Percentiles rank a stretch among this genome's conserved stretches.
phyloP scores from a whole-genome alignment of 2,797 vertebrate species.

The Bradypus variegatus region DNA sequence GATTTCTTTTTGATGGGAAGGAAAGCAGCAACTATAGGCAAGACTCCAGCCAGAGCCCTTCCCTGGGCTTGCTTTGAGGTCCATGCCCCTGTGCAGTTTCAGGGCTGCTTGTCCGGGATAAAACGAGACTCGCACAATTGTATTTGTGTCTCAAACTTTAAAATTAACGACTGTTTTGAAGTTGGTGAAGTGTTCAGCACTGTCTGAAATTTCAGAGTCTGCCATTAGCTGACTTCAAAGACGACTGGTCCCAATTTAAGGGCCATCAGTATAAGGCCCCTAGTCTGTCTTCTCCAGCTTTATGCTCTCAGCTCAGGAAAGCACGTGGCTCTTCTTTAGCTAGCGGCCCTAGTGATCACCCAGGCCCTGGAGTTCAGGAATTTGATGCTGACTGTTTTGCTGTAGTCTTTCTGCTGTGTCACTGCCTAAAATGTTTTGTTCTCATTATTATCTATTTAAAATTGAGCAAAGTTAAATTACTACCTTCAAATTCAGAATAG shows the following conservation, averaged over 20 bases:
- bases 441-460: not conserved
- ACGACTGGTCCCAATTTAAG: not conserved
- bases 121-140: not conserved
- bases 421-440: not conserved
- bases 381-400: not conserved
- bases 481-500: not conserved
- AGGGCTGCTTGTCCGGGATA: not conserved
- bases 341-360: too few relatives aligned
- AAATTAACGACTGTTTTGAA: not conserved
- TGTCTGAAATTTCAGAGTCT: not conserved
- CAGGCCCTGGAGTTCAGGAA: too few relatives aligned
- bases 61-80: not conserved
- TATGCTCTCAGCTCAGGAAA: not conserved
- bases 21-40: not conserved
- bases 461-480: not conserved
- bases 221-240: not conserved
- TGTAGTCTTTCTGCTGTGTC: not conserved
- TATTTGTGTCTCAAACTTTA: not conserved
- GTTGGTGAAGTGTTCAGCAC: not conserved
- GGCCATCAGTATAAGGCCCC: not conserved
- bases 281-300: not conserved
- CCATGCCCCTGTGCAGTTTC: not conserved
- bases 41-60: not conserved
- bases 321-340: not conserved
- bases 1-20: not conserved